These are phyloP conservation scores for Ectropis crepuscularia DNA, from an alignment of 2,888 invertebrate genomes.

Conservation along the genomic window DNA sequence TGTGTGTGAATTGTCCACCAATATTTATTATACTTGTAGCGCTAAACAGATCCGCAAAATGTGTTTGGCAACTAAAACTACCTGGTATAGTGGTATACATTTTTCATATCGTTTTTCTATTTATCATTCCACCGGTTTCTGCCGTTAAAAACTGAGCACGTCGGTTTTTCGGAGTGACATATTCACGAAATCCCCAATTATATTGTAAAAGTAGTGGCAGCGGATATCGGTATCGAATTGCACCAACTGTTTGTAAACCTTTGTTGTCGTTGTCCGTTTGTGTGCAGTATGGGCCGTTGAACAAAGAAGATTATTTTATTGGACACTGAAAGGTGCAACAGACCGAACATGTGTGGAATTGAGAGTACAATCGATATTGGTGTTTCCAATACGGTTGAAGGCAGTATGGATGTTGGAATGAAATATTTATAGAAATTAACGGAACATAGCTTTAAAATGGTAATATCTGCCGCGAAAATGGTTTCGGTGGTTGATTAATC, in stretches of 20 bases:
- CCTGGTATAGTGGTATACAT: too few species aligned
- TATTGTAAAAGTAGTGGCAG: constrained; percentile 51
- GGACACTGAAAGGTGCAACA: constrained; percentile 75
- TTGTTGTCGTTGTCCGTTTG: constrained; percentile 66
- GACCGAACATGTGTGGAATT: constrained; percentile 74
- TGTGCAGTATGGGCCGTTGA: constrained; percentile 62
- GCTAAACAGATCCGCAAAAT: too few species aligned
- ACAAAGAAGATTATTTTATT: constrained; percentile 83
- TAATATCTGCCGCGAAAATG: too few species aligned
- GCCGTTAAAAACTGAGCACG: not conserved
- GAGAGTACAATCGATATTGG: constrained; percentile 67
- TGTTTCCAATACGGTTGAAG: not conserved
- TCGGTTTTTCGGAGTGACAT: not conserved
- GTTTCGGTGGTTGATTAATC: too few species aligned
- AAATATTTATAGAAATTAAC: too few species aligned
- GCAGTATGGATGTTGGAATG: constrained; percentile 14
- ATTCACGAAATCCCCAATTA: constrained; percentile 47
- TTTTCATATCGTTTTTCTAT: too few species aligned
- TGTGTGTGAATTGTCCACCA: too few species aligned
- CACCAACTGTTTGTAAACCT: constrained; percentile 60
- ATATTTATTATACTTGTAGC: too few species aligned
- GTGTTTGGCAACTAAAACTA: too few species aligned
- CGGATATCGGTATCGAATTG: constrained; percentile 61
- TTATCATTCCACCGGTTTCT: not conserved
- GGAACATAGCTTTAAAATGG: too few species aligned